Conservation (phyloP, 2,113 vertebrate genomes). For the Epinephelus fuscoguttatus region DNA sequence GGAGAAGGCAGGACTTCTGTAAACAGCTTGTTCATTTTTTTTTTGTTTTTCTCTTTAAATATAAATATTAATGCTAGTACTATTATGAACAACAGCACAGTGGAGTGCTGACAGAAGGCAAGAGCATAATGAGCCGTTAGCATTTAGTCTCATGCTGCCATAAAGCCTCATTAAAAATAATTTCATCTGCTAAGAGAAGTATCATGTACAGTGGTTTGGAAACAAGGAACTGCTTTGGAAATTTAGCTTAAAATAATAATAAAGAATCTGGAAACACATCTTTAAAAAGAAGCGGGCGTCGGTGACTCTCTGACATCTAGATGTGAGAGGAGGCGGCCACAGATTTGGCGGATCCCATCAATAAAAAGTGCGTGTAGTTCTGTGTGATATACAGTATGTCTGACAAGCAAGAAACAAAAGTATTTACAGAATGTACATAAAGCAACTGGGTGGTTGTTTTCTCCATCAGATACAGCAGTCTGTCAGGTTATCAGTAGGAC, state of each 20-base stretch:
- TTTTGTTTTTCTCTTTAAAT: constrained; percentile 46
- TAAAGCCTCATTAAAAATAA: constrained; percentile 20
- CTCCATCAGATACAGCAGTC: constrained; percentile 22
- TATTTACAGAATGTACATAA: constrained; percentile 74
- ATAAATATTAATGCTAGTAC: constrained; percentile 55
- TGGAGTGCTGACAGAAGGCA: constrained; percentile 47
- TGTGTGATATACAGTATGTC: constrained; percentile 29
- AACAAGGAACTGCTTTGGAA: constrained; percentile 53
- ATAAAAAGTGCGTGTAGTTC: constrained; percentile 69
- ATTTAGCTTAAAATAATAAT: constrained; percentile 35
- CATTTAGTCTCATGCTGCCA: constrained; percentile 31
- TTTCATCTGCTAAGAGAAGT: constrained; percentile 23
- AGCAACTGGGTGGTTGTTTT: constrained; percentile 20
- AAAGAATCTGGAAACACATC: constrained; percentile 18
- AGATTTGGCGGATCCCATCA: constrained; percentile 57
- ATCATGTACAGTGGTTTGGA: constrained; percentile 34
- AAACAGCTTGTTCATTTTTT: constrained; percentile 68
- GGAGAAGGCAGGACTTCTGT: constrained; percentile 77
- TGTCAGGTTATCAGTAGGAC: constrained; percentile 35
- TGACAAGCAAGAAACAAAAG: constrained; percentile 28
- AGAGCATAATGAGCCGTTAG: constrained; percentile 26
- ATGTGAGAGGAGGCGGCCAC: constrained; percentile 49
- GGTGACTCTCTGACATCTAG: constrained; percentile 33
- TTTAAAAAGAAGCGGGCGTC: constrained; percentile 37
- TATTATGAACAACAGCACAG: constrained; percentile 39